Base-by-base conservation (phyloP, 2,113 vertebrate species). In the Semicossyphus pulcher region DNA sequence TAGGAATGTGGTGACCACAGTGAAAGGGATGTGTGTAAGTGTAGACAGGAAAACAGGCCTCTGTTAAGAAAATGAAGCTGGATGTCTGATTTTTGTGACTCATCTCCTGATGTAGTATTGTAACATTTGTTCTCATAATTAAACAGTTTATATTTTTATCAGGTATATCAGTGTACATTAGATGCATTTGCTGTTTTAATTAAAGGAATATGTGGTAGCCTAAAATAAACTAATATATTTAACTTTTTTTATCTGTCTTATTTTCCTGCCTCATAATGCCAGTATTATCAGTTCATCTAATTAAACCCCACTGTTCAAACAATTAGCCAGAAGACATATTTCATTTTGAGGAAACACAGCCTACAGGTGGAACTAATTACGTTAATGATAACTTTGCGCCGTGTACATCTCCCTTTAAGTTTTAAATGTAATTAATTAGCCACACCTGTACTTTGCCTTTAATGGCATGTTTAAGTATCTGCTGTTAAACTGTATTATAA, bases 191-290 rank as follows among this genome's bases (percentile, higher is more conserved):
- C 53, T 51, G 41, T 79, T 66, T 51, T 4, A 53, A 42, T 63
- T 12, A 83, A 61, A 49, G 0, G 4, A 63, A 28, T 0, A 31
- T 11, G 39, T 68, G 11, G 25, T 62, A 47, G 31, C 12, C 37
- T 32, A 0, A 36, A 81, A 73, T 81, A 79, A 87, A 86, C 11
- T 20, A 69, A 74, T 65, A 62, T 78, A 74, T 78, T 65, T 54
- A 49, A 71, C 10, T 44, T 49, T 59, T 34, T 62, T 9, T 69
- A 48, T 8, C 20, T 57, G 11, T 37, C 18, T 70, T 31, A 67
- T 62, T 70, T 26, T 26, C 12, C 5, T 36, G 10, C 16, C 10
- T 20, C 21, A 20, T 26, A 21, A 31, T 10, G 16, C 1, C 12
- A 8, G 2, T 41, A 20, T 39, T 47, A n/a, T n/a, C n/a, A n/a